phyloP scores from a whole-genome alignment of 2,888 invertebrate species.

The Drosophila histrio region DNA sequence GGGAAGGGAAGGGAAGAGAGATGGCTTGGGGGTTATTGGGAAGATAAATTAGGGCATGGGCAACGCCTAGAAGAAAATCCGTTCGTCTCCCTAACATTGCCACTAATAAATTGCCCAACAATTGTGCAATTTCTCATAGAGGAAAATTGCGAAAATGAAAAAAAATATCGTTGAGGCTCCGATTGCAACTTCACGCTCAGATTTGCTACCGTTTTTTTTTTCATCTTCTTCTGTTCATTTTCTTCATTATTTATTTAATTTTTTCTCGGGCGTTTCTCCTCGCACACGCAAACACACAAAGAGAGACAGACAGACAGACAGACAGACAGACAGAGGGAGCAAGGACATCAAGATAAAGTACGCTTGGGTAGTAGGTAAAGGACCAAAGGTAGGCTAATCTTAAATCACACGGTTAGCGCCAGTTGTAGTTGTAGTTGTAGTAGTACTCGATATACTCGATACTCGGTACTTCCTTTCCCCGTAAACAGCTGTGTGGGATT shows the following conservation, averaged over 20 bases:
- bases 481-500: slow-evolving; percentile 59
- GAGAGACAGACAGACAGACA: background rate
- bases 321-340: background rate
- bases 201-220: slow-evolving; percentile 45
- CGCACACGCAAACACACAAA: background rate
- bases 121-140: slow-evolving; percentile 76
- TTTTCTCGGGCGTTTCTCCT: slow-evolving; percentile 34
- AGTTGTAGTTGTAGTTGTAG: slow-evolving; percentile 10
- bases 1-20: background rate
- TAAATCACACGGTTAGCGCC: slow-evolving; percentile 65
- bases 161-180: slow-evolving; percentile 26
- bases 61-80: slow-evolving; percentile 20
- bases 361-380: slow-evolving; percentile 45
- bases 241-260: slow-evolving; percentile 23
- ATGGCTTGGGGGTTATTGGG: slow-evolving; percentile 6
- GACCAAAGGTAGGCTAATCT: slow-evolving; percentile 53
- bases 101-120: slow-evolving; percentile 80
- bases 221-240: background rate
- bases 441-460: background rate
- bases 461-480: background rate
- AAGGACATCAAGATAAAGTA: slow-evolving; percentile 65
- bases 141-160: slow-evolving; percentile 40
- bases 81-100: slow-evolving; percentile 12
- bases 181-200: slow-evolving; percentile 45
- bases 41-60: slow-evolving; percentile 74